Conservation (phyloP, 2,888 invertebrate genomes). For the Agrochola macilenta region DNA sequence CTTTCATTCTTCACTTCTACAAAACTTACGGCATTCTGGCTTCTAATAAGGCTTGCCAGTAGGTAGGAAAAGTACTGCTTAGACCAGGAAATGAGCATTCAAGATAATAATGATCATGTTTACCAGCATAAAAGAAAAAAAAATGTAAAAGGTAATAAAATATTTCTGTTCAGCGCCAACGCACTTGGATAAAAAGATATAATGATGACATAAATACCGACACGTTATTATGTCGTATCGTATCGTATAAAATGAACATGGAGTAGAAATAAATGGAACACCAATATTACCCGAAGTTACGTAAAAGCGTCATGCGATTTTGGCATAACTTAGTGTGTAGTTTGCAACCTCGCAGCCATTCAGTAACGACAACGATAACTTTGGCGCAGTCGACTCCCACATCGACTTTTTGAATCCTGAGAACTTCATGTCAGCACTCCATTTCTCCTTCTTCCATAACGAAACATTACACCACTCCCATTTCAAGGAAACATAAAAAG, state of each 20-base stretch:
- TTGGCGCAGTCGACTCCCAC: background rate
- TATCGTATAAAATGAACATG: slow-evolving; percentile 16
- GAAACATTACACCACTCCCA: slow-evolving; percentile 28
- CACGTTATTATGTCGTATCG: slow-evolving; percentile 45
- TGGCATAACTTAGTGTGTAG: background rate
- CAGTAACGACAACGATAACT: background rate
- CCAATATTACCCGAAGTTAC: background rate
- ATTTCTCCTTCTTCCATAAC: background rate
- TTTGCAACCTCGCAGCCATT: too few relatives aligned
- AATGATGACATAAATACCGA: slow-evolving; percentile 48
- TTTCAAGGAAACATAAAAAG: slow-evolving; percentile 59
- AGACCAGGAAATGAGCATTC: slow-evolving; percentile 20
- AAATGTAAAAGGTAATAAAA: slow-evolving; percentile 29
- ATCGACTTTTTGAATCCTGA: background rate
- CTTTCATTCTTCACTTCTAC: too few relatives aligned
- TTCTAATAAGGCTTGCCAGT: too few relatives aligned
- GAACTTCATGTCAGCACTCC: slow-evolving; percentile 4
- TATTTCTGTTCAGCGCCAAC: slow-evolving; percentile 16
- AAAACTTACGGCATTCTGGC: too few relatives aligned
- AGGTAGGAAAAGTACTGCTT: too few relatives aligned
- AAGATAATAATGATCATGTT: slow-evolving; percentile 21
- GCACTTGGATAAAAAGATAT: slow-evolving; percentile 31
- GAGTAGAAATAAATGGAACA: slow-evolving; percentile 29
- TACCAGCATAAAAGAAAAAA: background rate
- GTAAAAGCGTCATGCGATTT: background rate